Evolutionary conservation across 2,797 vertebrate genomes (phyloP).

Genomic region (Sphaeramia orbicularis): DNA sequence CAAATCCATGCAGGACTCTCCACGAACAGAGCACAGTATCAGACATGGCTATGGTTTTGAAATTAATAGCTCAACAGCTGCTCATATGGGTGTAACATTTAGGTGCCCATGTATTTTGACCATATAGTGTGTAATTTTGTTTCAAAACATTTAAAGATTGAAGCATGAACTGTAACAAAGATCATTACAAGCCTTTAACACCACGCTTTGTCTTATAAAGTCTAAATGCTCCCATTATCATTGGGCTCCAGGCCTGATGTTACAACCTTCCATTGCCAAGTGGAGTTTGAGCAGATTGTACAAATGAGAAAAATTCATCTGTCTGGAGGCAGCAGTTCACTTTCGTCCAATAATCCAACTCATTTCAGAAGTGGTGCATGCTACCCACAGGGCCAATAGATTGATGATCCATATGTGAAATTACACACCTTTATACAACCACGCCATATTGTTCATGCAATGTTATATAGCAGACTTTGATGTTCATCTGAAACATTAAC

Average conservation of each 20-base stretch:
- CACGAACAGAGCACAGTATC: conserved; percentile 1
- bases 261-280: conserved; percentile 77
- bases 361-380: conserved; percentile 68
- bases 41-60: conserved; percentile 18
- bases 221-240: conserved; percentile 75
- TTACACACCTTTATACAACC: conserved; percentile 58
- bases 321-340: conserved; percentile 69
- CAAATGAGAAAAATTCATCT: conserved; percentile 73
- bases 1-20: conserved; percentile 10
- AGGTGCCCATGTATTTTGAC: conserved; percentile 27
- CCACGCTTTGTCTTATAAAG: conserved; percentile 76
- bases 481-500: conserved; percentile 28
- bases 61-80: neutral
- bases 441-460: conserved; percentile 20
- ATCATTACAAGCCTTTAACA: conserved; percentile 63
- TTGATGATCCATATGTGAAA: conserved; percentile 71
- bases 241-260: conserved; percentile 76
- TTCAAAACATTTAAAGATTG: conserved; percentile 58
- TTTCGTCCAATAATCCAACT: conserved; percentile 71
- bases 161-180: conserved; percentile 69
- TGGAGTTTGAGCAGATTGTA: conserved; percentile 77
- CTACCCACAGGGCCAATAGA: conserved; percentile 65
- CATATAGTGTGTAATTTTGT: conserved; percentile 19
- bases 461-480: conserved; percentile 28
- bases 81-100: conserved; percentile 4